phyloP scores from a whole-genome alignment of 2,888 invertebrate genomes.

The Philopedon plagiatum region DNA sequence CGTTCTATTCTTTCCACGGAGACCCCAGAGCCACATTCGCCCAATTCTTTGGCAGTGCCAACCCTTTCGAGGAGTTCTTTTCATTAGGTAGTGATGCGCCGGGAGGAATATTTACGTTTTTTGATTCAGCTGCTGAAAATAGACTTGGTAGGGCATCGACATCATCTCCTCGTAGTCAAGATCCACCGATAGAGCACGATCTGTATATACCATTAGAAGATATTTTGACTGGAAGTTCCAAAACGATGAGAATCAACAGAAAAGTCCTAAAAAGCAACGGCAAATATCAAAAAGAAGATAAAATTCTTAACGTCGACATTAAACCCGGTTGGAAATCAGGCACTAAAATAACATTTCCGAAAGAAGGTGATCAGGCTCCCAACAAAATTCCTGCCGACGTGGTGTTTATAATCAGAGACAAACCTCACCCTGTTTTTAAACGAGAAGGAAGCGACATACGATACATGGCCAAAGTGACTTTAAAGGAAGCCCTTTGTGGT shows the following conservation, averaged over 20 bases:
- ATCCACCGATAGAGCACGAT: slow-evolving; percentile 91
- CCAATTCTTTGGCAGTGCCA: slow-evolving; percentile 94
- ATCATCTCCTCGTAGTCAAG: slow-evolving; percentile 77
- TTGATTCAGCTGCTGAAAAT: neutral
- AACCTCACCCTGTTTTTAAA: slow-evolving; percentile 88
- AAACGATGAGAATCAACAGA: slow-evolving; percentile 97
- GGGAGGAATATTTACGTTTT: slow-evolving; percentile 14
- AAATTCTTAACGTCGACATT: slow-evolving; percentile 90
- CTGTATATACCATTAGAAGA: slow-evolving; percentile 92
- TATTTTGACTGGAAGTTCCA: slow-evolving; percentile 84
- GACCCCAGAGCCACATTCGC: slow-evolving; percentile 96
- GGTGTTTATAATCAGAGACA: slow-evolving; percentile 94
- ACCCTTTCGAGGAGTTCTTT: slow-evolving; percentile 92
- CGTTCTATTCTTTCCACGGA: slow-evolving; percentile 90
- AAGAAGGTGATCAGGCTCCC: slow-evolving; percentile 91
- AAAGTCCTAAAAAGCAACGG: slow-evolving; percentile 87
- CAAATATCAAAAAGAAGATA: slow-evolving; percentile 86
- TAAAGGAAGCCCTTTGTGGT: slow-evolving; percentile 93
- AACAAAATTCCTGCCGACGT: slow-evolving; percentile 95
- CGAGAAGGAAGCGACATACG: slow-evolving; percentile 93
- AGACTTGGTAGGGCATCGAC: slow-evolving; percentile 59
- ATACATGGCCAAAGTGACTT: slow-evolving; percentile 84
- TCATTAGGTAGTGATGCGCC: slow-evolving; percentile 69
- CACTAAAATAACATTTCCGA: slow-evolving; percentile 96
- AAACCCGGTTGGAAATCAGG: slow-evolving; percentile 98